A percentile compares a stretch with the other conserved stretches of the same genome.
Evolutionary conservation across 1,140 invertebrate genomes (phyloP).

Genomic region (Pygmarrhopalites habei): DNA sequence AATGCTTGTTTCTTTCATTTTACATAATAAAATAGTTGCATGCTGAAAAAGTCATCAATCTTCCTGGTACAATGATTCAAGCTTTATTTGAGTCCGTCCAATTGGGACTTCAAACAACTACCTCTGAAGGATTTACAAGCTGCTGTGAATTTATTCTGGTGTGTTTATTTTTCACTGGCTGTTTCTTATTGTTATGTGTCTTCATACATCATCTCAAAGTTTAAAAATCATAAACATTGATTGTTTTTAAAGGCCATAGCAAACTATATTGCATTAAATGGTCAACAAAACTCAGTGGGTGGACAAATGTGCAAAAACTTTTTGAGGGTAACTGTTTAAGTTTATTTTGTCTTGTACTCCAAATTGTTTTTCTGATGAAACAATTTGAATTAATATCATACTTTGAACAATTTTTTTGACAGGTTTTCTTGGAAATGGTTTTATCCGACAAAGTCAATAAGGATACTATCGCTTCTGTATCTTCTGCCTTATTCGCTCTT

Average conservation of each 20-base stretch:
- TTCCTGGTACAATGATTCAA: slow-evolving; percentile 54
- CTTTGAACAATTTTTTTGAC: slow-evolving; percentile 48
- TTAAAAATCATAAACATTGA: not conserved
- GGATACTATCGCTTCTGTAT: slow-evolving; percentile 55
- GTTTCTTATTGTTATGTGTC: no score
- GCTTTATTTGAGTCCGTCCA: slow-evolving; percentile 58
- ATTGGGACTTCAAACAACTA: slow-evolving; percentile 59
- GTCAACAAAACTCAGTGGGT: slow-evolving; percentile 44
- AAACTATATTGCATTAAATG: slow-evolving; percentile 21
- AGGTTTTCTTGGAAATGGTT: slow-evolving; percentile 58
- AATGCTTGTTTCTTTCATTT: no score
- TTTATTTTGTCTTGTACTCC: no score
- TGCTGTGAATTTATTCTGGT: slow-evolving; percentile 61
- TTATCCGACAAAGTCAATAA: slow-evolving; percentile 60
- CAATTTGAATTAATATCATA: no score
- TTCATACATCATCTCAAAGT: slow-evolving; percentile 40
- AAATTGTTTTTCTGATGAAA: no score
- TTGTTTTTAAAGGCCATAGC: slow-evolving; percentile 21
- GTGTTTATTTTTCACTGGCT: slow-evolving; percentile 45
- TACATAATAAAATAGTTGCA: no score
- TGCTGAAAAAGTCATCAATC: slow-evolving; percentile 53
- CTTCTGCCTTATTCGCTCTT: slow-evolving; percentile 58
- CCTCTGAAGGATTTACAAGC: slow-evolving; percentile 54
- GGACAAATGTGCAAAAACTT: slow-evolving; percentile 56
- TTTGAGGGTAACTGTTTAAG: slow-evolving; percentile 52